These are phyloP conservation scores for Prunella himalayana DNA, from an alignment of 2,113 vertebrate species.

Conservation along the genomic window DNA sequence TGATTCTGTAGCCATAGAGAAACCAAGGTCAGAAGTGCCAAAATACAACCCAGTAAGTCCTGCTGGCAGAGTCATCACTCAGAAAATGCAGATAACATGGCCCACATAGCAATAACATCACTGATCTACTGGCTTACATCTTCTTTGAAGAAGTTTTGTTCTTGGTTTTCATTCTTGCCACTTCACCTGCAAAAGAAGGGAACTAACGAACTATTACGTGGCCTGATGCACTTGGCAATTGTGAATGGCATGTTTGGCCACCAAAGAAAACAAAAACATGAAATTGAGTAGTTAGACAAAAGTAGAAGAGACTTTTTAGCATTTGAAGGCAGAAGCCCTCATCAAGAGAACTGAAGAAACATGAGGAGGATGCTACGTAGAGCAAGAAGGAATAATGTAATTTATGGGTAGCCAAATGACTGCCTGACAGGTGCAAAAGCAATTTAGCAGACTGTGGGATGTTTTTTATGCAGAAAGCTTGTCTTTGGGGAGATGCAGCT, in stretches of 20 bases:
- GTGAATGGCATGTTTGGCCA: neutral
- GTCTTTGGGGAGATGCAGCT: neutral
- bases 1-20: neutral
- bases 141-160: neutral
- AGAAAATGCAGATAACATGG: neutral
- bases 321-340: neutral
- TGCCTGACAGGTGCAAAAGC: slow-evolving; percentile 35
- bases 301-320: neutral
- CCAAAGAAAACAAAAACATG: neutral
- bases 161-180: neutral
- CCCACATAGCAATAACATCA: rapidly evolving
- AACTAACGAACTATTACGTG: neutral
- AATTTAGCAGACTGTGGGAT: neutral
- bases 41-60: neutral
- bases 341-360: neutral
- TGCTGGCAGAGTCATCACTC: neutral
- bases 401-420: slow-evolving; percentile 7
- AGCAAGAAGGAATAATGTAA: neutral
- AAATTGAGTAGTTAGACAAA: neutral
- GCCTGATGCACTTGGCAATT: neutral
- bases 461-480: neutral
- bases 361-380: neutral
- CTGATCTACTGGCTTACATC: neutral
- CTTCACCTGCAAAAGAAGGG: neutral
- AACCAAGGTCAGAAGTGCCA: neutral